phyloP scores from a whole-genome alignment of 2,113 vertebrate species.

The Amblyornis subalaris region DNA sequence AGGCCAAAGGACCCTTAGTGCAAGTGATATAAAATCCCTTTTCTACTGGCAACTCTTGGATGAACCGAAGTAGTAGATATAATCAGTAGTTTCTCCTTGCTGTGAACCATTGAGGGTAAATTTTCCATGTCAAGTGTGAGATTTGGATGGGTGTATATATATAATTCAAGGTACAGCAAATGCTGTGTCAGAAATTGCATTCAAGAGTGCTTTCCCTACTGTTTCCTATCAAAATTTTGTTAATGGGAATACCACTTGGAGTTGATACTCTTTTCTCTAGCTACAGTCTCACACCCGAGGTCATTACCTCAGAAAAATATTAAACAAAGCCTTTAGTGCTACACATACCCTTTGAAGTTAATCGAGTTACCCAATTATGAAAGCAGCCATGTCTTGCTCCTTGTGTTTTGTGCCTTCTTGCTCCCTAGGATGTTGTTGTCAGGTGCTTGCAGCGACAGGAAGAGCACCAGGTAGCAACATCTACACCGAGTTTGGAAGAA shows the following conservation, averaged over 20 bases:
- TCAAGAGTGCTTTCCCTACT: background rate
- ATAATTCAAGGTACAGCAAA: background rate
- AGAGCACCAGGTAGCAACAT: background rate
- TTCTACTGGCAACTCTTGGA: background rate
- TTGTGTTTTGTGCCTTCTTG: background rate
- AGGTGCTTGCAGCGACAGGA: accelerated
- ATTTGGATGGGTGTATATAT: background rate
- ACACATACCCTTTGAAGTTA: accelerated
- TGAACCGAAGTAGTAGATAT: background rate
- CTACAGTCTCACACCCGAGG: background rate
- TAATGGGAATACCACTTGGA: background rate
- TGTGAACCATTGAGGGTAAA: background rate
- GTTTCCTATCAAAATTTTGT: background rate
- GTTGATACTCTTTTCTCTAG: background rate
- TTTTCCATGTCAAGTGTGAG: background rate
- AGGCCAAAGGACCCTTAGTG: background rate
- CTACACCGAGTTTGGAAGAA: background rate
- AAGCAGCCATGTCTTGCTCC: accelerated
- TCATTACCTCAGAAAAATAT: background rate
- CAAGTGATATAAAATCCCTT: background rate
- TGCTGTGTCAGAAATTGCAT: background rate
- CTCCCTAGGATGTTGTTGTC: background rate
- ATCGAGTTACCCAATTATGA: background rate
- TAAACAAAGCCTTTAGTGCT: background rate
- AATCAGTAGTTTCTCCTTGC: background rate